phyloP scores from a whole-genome alignment of 2,888 invertebrate species.

The Aleiodes leptofemur region DNA sequence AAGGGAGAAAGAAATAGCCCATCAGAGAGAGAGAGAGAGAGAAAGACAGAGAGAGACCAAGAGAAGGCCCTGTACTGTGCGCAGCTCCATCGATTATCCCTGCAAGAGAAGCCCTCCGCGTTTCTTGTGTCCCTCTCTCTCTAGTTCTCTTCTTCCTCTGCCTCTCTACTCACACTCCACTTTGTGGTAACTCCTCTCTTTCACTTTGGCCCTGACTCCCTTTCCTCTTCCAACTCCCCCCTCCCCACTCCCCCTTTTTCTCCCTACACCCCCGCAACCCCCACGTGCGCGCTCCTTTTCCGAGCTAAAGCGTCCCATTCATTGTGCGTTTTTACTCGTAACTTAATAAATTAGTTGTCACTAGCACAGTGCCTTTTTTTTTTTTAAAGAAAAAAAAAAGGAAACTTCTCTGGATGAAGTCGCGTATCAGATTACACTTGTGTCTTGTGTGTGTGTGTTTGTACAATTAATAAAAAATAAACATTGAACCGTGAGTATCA shows the following conservation, averaged over 20 bases:
- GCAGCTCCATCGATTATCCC: conserved; percentile 64
- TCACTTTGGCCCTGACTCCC: conserved; percentile 50
- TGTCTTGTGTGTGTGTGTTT: too few species aligned
- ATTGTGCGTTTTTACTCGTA: conserved; percentile 31
- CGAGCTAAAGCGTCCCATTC: conserved; percentile 25
- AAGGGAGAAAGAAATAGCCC: conserved; percentile 38
- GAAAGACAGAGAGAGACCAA: conserved; percentile 44
- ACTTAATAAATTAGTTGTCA: conserved; percentile 36
- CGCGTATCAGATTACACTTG: not conserved
- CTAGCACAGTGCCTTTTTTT: conserved; percentile 6
- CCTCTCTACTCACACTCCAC: conserved; percentile 28
- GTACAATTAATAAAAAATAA: not conserved
- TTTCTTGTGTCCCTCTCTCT: conserved; percentile 49
- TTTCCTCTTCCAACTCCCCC: conserved; percentile 54
- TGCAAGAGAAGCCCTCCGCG: conserved; percentile 53
- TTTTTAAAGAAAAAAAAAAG: conserved; percentile 29
- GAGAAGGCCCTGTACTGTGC: conserved; percentile 44
- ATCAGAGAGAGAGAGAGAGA: conserved; percentile 43
- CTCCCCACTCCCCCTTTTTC: not conserved
- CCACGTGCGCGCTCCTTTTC: too few species aligned
- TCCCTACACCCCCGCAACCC: too few species aligned
- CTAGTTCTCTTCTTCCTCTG: conserved; percentile 21
- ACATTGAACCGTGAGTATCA: too few species aligned
- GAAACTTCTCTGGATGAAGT: conserved; percentile 17
- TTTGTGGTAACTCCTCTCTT: conserved; percentile 48